A percentile compares a stretch with the other conserved stretches of the same genome.
Evolutionary conservation across 1,140 invertebrate genomes (phyloP).

Genomic region (Diachasmimorpha longicaudata): DNA sequence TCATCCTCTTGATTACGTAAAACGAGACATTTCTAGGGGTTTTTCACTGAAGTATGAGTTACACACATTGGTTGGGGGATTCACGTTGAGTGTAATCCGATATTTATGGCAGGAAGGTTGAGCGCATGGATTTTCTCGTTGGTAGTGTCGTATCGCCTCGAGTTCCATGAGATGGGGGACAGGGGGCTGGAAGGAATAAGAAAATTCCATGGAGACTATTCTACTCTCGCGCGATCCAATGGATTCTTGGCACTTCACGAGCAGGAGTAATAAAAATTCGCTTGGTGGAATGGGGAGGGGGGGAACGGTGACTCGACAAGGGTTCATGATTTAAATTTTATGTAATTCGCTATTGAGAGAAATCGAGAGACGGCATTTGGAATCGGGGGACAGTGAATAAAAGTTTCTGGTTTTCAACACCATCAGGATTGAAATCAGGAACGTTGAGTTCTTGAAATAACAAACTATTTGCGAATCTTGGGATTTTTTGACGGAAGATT

Average conservation of each 20-base stretch:
- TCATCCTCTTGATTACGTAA: neutral
- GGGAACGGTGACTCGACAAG: neutral
- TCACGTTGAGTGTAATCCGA: neutral
- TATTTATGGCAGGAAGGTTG: slow-evolving; percentile 6
- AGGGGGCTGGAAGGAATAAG: neutral
- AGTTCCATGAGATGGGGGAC: neutral
- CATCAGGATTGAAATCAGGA: too few species aligned
- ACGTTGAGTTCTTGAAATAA: too few species aligned
- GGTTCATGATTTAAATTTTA: neutral
- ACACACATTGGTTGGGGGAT: neutral
- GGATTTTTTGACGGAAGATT: too few species aligned
- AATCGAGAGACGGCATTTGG: neutral
- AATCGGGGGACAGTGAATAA: neutral
- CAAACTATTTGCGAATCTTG: too few species aligned
- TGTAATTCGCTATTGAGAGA: neutral
- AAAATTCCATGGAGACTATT: slow-evolving; percentile 6
- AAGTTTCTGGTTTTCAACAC: too few species aligned
- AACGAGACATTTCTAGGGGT: neutral
- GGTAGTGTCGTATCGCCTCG: neutral
- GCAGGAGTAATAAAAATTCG: neutral
- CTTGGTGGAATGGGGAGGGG: neutral
- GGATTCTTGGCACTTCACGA: slow-evolving; percentile 6
- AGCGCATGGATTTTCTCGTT: slow-evolving; percentile 8
- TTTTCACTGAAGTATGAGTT: neutral
- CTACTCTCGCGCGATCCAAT: neutral